Evolutionary conservation across 92 coral and sea anemone genomes (phyloP).

Genomic region (Palythoa caribaeorum): DNA sequence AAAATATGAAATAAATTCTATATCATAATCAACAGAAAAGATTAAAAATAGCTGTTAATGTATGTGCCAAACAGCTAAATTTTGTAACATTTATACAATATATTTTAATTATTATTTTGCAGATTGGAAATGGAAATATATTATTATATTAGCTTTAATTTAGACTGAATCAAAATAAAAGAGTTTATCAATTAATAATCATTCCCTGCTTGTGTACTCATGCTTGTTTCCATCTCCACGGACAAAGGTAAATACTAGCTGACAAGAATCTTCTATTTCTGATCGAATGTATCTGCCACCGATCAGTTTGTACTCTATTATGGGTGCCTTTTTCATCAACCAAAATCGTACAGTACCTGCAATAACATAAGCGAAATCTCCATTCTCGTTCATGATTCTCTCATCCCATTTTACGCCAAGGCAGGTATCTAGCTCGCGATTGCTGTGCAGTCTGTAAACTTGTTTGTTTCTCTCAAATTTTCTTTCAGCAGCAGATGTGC

Average conservation of each 20-base stretch:
- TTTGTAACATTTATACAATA: background rate
- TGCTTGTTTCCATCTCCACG: constrained; percentile 62
- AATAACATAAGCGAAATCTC: constrained; percentile 65
- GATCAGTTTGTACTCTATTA: constrained; percentile 62
- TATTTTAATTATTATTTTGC: background rate
- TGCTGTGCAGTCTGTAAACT: constrained; percentile 27
- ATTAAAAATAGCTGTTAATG: background rate
- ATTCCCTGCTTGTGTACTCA: constrained; percentile 30
- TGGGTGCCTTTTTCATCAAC: constrained; percentile 43
- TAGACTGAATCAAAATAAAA: background rate
- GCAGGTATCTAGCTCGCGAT: constrained; percentile 46
- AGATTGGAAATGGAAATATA: background rate
- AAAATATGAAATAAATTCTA: background rate
- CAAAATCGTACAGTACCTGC: constrained; percentile 59
- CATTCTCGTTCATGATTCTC: constrained; percentile 53
- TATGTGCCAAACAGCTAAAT: background rate
- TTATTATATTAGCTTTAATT: background rate
- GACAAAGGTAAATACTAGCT: constrained; percentile 58
- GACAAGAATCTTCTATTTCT: constrained; percentile 51
- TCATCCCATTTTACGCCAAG: constrained; percentile 69
- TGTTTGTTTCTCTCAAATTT: constrained; percentile 21
- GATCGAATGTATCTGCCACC: constrained; percentile 58
- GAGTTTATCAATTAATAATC: background rate
- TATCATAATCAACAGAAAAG: background rate
- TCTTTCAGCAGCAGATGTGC: background rate